Conservation (phyloP, 2,888 invertebrate species). For the Halictus ligatus region DNA sequence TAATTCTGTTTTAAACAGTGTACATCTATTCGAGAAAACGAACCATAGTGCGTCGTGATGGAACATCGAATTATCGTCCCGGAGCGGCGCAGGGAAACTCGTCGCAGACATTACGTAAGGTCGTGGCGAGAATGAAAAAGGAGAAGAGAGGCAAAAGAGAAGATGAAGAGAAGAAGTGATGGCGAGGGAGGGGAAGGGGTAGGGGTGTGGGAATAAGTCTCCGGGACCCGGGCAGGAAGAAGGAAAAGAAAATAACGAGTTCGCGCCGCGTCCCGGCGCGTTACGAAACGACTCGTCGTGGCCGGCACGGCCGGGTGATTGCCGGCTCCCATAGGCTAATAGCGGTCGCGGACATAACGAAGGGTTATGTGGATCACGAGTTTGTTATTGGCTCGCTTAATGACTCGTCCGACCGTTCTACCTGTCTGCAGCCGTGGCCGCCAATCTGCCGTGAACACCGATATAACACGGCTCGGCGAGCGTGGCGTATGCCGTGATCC, state of each 20-base stretch:
- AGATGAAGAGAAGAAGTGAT: conserved; percentile 15
- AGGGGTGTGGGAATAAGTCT: background rate
- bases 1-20: no score
- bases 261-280: conserved; percentile 41
- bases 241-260: conserved; percentile 64
- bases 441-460: conserved; percentile 43
- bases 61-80: conserved; percentile 53
- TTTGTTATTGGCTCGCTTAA: conserved; percentile 73
- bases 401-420: conserved; percentile 67
- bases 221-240: background rate
- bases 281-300: conserved; percentile 66
- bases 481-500: conserved; percentile 30
- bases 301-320: conserved; percentile 61
- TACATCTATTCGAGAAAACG: no score
- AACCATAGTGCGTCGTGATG: conserved; percentile 28
- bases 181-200: background rate
- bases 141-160: background rate
- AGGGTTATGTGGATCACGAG: conserved; percentile 70
- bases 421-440: conserved; percentile 52
- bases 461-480: conserved; percentile 51
- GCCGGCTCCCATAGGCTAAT: conserved; percentile 65
- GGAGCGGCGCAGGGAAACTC: conserved; percentile 35
- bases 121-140: conserved; percentile 35
- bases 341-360: conserved; percentile 66
- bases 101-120: conserved; percentile 64